These are phyloP conservation scores for Pycnonotus jocosus DNA, from an alignment of 2,113 vertebrate genomes.

Conservation along the genomic window DNA sequence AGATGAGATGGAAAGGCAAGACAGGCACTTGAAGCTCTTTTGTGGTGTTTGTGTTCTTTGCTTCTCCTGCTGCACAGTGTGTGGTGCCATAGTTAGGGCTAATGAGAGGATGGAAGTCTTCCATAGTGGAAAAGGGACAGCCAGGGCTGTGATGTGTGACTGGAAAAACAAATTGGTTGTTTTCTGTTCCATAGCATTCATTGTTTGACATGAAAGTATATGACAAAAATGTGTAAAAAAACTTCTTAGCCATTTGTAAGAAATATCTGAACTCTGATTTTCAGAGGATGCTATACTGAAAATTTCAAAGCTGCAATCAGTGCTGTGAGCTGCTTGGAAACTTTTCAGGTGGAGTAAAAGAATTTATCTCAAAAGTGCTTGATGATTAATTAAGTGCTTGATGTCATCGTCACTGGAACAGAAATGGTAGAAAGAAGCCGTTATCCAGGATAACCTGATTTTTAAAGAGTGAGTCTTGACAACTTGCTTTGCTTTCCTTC, in stretches of 20 bases:
- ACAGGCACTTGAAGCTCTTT: neutral
- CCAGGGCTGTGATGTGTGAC: neutral
- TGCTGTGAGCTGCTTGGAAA: neutral
- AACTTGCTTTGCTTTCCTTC: neutral
- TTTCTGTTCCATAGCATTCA: neutral
- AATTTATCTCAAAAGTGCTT: neutral
- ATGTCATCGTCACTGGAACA: neutral
- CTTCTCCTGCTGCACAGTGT: neutral
- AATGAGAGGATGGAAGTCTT: neutral
- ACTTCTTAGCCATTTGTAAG: neutral
- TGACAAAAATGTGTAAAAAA: neutral
- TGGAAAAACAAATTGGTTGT: neutral
- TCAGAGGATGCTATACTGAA: neutral
- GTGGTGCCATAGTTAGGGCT: neutral
- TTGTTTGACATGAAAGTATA: neutral
- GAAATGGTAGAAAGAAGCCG: neutral
- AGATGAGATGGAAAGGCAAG: neutral
- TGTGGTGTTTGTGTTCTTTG: neutral
- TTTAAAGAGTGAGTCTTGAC: neutral
- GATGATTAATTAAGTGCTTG: neutral
- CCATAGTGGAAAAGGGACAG: neutral
- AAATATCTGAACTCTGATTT: neutral
- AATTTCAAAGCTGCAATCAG: neutral
- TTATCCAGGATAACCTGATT: neutral
- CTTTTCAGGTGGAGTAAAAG: neutral